These are phyloP conservation scores for Lottia gigantea DNA, from an alignment of 2,888 invertebrate species.

Conservation along the genomic window DNA sequence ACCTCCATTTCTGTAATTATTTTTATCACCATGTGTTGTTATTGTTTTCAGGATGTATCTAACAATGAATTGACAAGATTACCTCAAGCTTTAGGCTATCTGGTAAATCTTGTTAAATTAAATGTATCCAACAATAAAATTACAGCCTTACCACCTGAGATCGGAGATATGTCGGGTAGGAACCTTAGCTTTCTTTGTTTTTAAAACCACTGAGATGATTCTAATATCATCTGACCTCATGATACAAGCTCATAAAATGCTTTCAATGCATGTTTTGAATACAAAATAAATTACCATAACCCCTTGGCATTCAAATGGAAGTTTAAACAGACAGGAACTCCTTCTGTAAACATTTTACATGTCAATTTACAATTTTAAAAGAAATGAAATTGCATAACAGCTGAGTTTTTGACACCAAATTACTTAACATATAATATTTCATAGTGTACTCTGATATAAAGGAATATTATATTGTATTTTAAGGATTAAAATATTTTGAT, in stretches of 20 bases:
- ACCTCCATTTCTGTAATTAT: too few relatives aligned
- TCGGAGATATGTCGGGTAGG: conserved; percentile 74
- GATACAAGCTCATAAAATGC: too few relatives aligned
- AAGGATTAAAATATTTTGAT: conserved; percentile 80
- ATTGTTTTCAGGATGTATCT: conserved; percentile 65
- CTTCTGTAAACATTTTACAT: too few relatives aligned
- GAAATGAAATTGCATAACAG: background rate
- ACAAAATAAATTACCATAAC: too few relatives aligned
- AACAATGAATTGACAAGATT: conserved; percentile 81
- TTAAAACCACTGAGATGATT: background rate
- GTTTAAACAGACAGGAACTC: too few relatives aligned
- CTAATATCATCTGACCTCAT: too few relatives aligned
- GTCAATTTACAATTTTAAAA: too few relatives aligned
- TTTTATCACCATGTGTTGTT: background rate
- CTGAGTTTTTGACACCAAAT: background rate
- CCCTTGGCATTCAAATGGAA: background rate
- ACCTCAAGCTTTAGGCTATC: conserved; percentile 79
- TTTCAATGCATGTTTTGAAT: too few relatives aligned
- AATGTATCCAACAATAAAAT: conserved; percentile 72
- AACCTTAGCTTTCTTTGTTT: background rate
- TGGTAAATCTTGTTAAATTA: conserved; percentile 72
- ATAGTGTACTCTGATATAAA: too few relatives aligned
- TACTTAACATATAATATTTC: too few relatives aligned
- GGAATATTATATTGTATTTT: too few relatives aligned
- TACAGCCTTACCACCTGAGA: conserved; percentile 79